Evolutionary conservation across 2,797 vertebrate species (phyloP), one percentile per base, ranked within the genome.

Genomic region (Micromesistius poutassou): DNA sequence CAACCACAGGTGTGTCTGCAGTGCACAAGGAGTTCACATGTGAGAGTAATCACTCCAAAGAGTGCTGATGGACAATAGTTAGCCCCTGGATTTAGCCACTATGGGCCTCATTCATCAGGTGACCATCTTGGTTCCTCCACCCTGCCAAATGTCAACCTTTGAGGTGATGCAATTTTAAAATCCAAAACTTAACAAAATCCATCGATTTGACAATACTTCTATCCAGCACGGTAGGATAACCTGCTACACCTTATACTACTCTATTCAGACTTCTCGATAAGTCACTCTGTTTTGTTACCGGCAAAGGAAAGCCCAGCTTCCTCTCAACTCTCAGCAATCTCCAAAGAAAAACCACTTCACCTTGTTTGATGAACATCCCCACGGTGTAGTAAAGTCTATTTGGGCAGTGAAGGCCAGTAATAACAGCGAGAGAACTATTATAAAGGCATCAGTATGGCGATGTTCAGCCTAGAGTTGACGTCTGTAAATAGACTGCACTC

Each of bases 401-500:
- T 82, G 82, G 77, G 85, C 83, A 85, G 72, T 80, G 83, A 76
- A 76, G 77, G 70, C 38, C 31, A 31, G 82, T 87, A 86, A 80
- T 36, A 86, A 74, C 28, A 77, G 79, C 73, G 78, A 83, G 85
- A 86, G 86, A 89, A 86, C 86, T 80, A 88, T 92, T 88, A 91
- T 83, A 86, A 78, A 85, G 33, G 19, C 83, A 89, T 90, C 84
- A 88, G 76, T 80, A 79, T 75, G 55, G 80, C 50, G 72, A 83
- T 83, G 75, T 71, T 73, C 30, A 72, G 83, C 75, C 76, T 12
- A 25, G 72, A 77, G 78, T 68, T 5, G 28, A 78, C 7, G 76
- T 84, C 86, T 87, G 81, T 89, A 90, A 93, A 92, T 91, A 91
- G 87, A 86, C 76, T 78, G 79, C 74, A 82, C 22, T 22, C 28